Conservation (phyloP, 2,113 vertebrate genomes). For the Rhabdornis inornatus region DNA sequence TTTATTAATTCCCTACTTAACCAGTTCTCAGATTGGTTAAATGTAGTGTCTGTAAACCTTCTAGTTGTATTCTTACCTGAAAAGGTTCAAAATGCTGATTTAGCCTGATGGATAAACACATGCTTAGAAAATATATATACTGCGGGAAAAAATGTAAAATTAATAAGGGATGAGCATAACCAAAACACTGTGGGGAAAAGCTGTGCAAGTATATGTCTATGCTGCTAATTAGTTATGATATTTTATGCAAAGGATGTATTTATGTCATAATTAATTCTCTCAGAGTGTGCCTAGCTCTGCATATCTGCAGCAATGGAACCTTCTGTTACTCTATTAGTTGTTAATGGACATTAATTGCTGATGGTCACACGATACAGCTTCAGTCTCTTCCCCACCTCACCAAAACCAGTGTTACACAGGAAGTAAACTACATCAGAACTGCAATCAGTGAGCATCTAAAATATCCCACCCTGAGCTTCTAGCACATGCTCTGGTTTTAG, state of each 20-base stretch:
- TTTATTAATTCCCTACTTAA: background rate
- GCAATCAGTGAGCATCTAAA: background rate
- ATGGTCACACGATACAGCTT: background rate
- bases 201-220: background rate
- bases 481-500: background rate
- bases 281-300: background rate
- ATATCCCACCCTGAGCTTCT: background rate
- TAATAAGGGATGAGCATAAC: background rate
- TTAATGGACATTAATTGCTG: background rate
- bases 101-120: background rate
- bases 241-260: background rate
- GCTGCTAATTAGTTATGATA: background rate
- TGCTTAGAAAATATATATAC: background rate
- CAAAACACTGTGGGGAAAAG: background rate
- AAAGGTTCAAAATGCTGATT: background rate
- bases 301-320: background rate
- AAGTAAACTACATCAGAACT: background rate
- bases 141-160: background rate
- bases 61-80: background rate
- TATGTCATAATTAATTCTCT: background rate
- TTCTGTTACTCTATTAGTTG: background rate
- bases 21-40: background rate
- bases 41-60: background rate
- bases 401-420: background rate
- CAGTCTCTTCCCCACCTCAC: background rate